Evolutionary conservation across 2,113 vertebrate species (phyloP).

Genomic region (Petroica traversi): DNA sequence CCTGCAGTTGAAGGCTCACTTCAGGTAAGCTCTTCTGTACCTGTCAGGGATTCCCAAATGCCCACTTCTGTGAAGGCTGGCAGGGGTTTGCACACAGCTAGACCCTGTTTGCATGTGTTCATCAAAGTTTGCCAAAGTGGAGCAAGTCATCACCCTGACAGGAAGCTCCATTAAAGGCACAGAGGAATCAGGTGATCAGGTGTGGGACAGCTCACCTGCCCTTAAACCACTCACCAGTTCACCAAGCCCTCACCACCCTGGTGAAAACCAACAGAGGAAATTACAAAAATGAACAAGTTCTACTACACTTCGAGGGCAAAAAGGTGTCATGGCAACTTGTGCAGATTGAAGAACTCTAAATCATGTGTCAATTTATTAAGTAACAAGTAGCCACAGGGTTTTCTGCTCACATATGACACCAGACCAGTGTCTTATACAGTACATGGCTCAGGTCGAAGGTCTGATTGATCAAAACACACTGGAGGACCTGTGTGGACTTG

Average conservation of each 20-base stretch:
- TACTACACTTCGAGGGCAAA: not conserved
- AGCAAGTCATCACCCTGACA: not conserved
- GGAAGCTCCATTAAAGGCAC: not conserved
- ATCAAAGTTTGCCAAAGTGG: not conserved
- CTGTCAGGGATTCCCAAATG: not conserved
- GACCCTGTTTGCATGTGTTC: not conserved
- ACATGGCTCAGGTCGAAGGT: not conserved
- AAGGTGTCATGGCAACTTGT: not conserved
- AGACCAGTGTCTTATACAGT: not conserved
- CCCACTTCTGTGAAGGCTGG: not conserved
- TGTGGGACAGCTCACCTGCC: not conserved
- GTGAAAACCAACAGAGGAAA: not conserved
- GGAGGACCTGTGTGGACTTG: not conserved
- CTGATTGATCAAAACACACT: not conserved
- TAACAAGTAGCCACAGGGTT: not conserved
- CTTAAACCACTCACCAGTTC: not conserved
- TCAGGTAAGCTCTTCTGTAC: not conserved
- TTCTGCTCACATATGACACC: not conserved
- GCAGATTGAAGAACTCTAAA: not conserved
- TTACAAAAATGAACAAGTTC: not conserved
- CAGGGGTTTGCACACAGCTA: not conserved
- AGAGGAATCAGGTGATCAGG: not conserved
- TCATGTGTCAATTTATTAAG: not conserved
- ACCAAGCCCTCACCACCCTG: fast-evolving
- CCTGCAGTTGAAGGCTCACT: not conserved